These are phyloP conservation scores for Heterotilapia buettikoferi DNA, from an alignment of 2,113 vertebrate species.

Conservation along the genomic window DNA sequence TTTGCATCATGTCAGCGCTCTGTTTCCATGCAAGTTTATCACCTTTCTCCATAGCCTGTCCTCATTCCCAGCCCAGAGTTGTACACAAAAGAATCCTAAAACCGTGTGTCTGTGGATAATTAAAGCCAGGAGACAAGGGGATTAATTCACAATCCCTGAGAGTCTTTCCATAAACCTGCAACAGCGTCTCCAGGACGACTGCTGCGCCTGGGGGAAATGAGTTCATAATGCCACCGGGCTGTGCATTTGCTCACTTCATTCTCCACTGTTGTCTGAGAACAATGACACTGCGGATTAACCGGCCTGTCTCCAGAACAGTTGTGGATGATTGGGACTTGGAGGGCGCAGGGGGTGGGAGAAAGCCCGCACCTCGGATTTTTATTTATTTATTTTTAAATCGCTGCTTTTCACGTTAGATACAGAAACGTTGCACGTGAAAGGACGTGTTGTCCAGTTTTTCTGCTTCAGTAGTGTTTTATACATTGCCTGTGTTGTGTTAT, in stretches of 20 bases:
- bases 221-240: conserved; percentile 31
- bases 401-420: neutral
- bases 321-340: conserved; percentile 29
- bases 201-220: conserved; percentile 44
- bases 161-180: conserved; percentile 62
- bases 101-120: conserved; percentile 57
- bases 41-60: conserved; percentile 40
- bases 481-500: neutral
- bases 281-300: conserved; percentile 67
- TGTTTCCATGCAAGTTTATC: conserved; percentile 33
- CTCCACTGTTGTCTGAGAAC: conserved; percentile 61
- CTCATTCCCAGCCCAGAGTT: conserved; percentile 38
- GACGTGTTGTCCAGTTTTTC: neutral
- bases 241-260: conserved; percentile 59
- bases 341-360: conserved; percentile 14
- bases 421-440: neutral
- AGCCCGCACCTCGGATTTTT: neutral
- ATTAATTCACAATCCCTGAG: conserved; percentile 66
- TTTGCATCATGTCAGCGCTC: neutral
- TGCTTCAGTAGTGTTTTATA: neutral
- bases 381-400: neutral
- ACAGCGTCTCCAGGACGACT: conserved; percentile 61
- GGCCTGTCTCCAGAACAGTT: conserved; percentile 29
- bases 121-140: conserved; percentile 60
- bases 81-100: conserved; percentile 45